These are phyloP conservation scores for Tetanocera ferruginea DNA, from an alignment of 2,888 invertebrate genomes.

Conservation along the genomic window DNA sequence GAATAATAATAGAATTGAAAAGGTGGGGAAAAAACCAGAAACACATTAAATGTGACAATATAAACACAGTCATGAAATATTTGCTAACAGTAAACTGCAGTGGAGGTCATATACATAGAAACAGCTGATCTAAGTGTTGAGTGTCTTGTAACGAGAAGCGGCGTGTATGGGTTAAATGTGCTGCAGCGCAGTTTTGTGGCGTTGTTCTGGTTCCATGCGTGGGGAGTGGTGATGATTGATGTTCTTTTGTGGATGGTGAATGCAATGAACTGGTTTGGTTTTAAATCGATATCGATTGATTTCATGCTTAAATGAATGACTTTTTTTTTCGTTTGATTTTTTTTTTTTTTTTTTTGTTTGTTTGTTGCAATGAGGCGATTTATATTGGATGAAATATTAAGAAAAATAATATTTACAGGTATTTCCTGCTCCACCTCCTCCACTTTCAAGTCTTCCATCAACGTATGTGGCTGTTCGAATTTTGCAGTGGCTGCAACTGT, in stretches of 20 bases:
- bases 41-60: neutral
- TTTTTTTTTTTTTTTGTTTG: no score
- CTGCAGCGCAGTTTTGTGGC: no score
- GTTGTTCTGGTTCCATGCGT: no score
- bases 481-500: constrained; percentile 40
- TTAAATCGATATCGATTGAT: neutral
- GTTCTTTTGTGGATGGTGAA: neutral
- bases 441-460: constrained; percentile 39
- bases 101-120: neutral
- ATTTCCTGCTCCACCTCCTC: constrained; percentile 50
- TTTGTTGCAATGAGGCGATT: neutral
- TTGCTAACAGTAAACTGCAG: neutral
- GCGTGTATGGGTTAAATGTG: no score
- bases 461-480: constrained; percentile 40
- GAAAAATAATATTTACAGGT: constrained; percentile 53
- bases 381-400: neutral
- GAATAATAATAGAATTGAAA: neutral
- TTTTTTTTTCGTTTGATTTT: neutral
- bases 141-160: neutral
- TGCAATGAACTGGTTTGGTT: neutral
- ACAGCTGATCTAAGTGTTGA: neutral
- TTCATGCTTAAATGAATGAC: neutral
- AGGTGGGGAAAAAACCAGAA: neutral
- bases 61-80: neutral
- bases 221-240: neutral